Conservation (phyloP, 2,797 vertebrate genomes). For the Parotocinclus haroldoi region DNA sequence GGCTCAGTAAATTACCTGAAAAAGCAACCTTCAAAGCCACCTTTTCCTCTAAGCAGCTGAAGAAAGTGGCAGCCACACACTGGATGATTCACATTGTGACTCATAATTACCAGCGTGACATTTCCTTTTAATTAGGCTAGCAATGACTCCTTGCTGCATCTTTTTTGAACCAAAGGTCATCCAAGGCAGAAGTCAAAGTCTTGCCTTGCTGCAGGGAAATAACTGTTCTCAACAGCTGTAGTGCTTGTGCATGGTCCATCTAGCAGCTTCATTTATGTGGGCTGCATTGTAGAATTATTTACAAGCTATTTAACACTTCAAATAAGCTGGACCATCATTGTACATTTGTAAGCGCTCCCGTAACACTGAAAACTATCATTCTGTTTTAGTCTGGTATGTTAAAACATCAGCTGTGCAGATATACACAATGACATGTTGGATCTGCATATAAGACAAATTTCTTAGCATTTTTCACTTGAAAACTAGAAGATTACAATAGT, state of each 20-base stretch:
- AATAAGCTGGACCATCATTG: constrained; percentile 35
- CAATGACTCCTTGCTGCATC: constrained; percentile 61
- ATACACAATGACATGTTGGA: no score
- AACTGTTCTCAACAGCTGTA: constrained; percentile 51
- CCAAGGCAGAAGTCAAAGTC: constrained; percentile 64
- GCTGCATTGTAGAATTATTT: constrained; percentile 54
- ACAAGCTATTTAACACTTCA: constrained; percentile 42
- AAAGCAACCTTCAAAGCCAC: constrained; percentile 55
- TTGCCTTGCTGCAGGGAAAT: constrained; percentile 37
- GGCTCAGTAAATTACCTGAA: constrained; percentile 41
- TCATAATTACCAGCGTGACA: constrained; percentile 75
- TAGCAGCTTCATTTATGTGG: constrained; percentile 32
- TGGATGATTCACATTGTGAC: constrained; percentile 66
- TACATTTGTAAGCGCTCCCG: no score
- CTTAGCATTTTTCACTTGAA: no score
- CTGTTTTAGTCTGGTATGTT: no score
- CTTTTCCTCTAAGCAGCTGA: constrained; percentile 14
- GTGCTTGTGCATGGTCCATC: constrained; percentile 24
- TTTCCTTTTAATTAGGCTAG: constrained; percentile 79
- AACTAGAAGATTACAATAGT: no score
- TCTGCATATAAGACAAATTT: no score
- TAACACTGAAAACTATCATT: no score
- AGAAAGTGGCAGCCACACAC: constrained; percentile 45
- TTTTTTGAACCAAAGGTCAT: constrained; percentile 75
- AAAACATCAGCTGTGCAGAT: no score